phyloP scores from a whole-genome alignment of 1,140 invertebrate species.

The Macrocentrus cingulum region DNA sequence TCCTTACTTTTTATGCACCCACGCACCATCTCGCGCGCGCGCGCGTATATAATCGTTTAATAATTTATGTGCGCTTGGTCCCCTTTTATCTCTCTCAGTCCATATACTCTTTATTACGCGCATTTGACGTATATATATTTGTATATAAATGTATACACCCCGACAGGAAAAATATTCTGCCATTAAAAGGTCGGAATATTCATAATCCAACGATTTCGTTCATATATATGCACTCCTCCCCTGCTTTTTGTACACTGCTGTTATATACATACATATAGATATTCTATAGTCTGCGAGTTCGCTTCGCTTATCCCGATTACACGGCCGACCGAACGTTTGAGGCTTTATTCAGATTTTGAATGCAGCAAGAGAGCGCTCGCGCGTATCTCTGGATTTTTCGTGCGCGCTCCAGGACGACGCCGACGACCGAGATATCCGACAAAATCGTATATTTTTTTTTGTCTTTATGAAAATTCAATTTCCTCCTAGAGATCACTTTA shows the following conservation, averaged over 20 bases:
- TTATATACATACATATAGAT: neutral
- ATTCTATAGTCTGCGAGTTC: neutral
- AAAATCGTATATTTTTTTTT: no score
- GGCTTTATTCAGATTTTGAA: constrained; percentile 7
- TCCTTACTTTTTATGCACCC: neutral
- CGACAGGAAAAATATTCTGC: neutral
- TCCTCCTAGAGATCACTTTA: no score
- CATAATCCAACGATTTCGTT: neutral
- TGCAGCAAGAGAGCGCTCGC: neutral
- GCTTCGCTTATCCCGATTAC: constrained; percentile 1
- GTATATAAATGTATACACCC: neutral
- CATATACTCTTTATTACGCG: neutral
- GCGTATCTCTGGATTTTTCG: neutral
- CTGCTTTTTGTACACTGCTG: neutral
- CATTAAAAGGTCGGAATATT: neutral
- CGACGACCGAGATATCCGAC: neutral
- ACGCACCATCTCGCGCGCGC: neutral
- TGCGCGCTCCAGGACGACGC: neutral
- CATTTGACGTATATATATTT: neutral
- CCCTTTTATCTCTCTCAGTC: neutral
- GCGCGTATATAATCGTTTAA: neutral
- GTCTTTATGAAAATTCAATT: no score
- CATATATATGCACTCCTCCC: neutral
- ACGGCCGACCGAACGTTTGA: neutral
- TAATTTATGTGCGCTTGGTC: neutral